Evolutionary conservation across 30 jellyfish, hydroid and myxozoan species (phyloP), one percentile per base, ranked within the genome.

Genomic region (Phacellophora camtschatica): DNA sequence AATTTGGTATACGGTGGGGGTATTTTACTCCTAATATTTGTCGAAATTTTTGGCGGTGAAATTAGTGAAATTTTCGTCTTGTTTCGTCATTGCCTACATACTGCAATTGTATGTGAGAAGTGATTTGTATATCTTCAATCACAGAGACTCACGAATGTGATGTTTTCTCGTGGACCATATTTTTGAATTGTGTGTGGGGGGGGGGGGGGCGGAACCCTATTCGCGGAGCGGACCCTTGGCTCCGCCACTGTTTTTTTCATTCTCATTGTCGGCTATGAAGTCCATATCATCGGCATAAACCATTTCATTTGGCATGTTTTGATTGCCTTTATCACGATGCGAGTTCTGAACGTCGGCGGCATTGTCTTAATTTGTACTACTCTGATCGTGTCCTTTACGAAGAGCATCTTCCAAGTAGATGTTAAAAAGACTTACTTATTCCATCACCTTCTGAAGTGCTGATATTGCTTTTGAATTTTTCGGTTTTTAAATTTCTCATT

Each of bases 371-470:
- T 68, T 70, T 10, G 36, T 34, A n/a, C n/a, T n/a, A 34, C 82
- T 68, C 16, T 34, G 41, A 46, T 37, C 41, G 28, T 70, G 36
- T 37, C 36, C 82, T 68, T 68, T 68, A 34, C 82, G 82, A 43
- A 68, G 82, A 34, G 67, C 36, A 34, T 68, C 82, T 68, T 68
- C 82, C 36, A 68, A 68, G 41, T 71, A 34, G 48, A 74, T 54
- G 54, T 74, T 23, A 54, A 35, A 34, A 34, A 53, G 74, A 32
- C 24, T 46, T 77, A 31, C 87, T 74, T 22, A 74, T 64, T 36
- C 66, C 77, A 74, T 74, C 77, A 74, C 77, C 87, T 33, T 53
- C 77, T 74, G 87, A 77, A 32, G 87, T 53, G 15, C 86, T 75
- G 30, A 51, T 51, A 53, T 49, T 51, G 76, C 75, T 73, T 27